A percentile compares a stretch with the other conserved stretches of the same genome.
phyloP scores from a whole-genome alignment of 2,113 vertebrate genomes.

The Indicator maculatus region DNA sequence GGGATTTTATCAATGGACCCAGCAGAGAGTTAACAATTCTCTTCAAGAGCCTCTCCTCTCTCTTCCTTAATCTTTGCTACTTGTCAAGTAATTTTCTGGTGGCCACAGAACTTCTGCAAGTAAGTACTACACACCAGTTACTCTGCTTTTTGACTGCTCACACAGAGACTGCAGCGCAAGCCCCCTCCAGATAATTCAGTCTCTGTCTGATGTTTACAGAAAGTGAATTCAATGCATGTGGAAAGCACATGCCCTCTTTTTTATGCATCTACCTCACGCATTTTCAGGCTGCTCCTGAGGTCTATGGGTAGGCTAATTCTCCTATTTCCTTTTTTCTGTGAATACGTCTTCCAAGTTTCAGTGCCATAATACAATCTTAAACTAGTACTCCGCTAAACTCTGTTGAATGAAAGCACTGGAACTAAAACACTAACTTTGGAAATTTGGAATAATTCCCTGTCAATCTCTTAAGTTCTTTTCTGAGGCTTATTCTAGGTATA shows the following conservation, averaged over 20 bases:
- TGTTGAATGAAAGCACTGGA: neutral
- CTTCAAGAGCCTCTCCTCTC: slow-evolving; percentile 26
- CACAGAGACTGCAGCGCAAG: neutral
- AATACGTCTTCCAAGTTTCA: neutral
- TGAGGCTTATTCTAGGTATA: neutral
- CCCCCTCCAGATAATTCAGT: neutral
- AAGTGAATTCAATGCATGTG: neutral
- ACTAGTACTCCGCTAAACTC: neutral
- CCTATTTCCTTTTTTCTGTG: neutral
- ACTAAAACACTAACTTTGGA: neutral
- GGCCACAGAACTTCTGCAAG: slow-evolving; percentile 21
- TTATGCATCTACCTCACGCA: neutral
- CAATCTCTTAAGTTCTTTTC: neutral
- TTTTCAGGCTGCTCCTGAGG: neutral
- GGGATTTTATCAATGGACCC: slow-evolving; percentile 47
- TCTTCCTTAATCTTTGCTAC: slow-evolving; percentile 38
- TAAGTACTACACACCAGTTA: neutral
- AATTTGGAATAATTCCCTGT: neutral
- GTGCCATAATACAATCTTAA: neutral
- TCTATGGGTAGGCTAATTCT: neutral
- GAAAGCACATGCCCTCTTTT: neutral
- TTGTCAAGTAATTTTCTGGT: neutral
- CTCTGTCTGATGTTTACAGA: neutral
- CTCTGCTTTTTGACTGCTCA: neutral
- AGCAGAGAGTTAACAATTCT: slow-evolving; percentile 50